A percentile compares a stretch with the other conserved stretches of the same genome.
Evolutionary conservation across 2,113 vertebrate genomes (phyloP).

Genomic region (Nycticorax nycticorax): DNA sequence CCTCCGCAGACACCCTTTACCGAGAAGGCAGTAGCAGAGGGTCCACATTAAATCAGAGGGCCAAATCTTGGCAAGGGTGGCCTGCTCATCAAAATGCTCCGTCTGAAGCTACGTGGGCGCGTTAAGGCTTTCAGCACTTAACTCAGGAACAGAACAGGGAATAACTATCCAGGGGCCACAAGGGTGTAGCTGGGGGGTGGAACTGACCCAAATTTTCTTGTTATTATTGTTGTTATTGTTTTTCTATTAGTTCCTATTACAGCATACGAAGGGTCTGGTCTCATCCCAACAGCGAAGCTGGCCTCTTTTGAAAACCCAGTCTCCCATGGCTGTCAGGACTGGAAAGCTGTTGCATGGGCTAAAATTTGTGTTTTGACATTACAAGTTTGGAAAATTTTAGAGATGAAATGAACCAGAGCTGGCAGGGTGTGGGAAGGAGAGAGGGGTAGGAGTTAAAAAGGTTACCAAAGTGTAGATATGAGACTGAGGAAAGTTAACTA

Average conservation of each 20-base stretch:
- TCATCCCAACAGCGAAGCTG: neutral
- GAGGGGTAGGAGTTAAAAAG: neutral
- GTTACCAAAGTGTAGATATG: neutral
- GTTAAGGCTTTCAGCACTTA: neutral
- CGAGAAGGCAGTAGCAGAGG: neutral
- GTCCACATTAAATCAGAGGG: neutral
- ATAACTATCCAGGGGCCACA: neutral
- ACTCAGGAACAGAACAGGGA: neutral
- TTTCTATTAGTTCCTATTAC: conserved; percentile 8
- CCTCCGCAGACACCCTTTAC: neutral
- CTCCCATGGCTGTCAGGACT: neutral
- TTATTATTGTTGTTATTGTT: conserved; percentile 14
- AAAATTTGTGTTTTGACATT: neutral
- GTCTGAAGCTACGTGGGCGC: neutral
- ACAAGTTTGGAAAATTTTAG: neutral
- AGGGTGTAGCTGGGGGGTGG: neutral
- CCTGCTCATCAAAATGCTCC: neutral
- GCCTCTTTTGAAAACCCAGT: neutral
- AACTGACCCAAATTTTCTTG: neutral
- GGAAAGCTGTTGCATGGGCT: neutral
- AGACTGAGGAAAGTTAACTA: neutral
- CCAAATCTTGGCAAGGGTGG: neutral
- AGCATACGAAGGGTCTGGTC: neutral
- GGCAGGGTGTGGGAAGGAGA: neutral
- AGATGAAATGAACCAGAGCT: neutral